These are phyloP conservation scores for Odocoileus virginianus DNA, from an alignment of 2,113 vertebrate genomes.

Conservation along the genomic window DNA sequence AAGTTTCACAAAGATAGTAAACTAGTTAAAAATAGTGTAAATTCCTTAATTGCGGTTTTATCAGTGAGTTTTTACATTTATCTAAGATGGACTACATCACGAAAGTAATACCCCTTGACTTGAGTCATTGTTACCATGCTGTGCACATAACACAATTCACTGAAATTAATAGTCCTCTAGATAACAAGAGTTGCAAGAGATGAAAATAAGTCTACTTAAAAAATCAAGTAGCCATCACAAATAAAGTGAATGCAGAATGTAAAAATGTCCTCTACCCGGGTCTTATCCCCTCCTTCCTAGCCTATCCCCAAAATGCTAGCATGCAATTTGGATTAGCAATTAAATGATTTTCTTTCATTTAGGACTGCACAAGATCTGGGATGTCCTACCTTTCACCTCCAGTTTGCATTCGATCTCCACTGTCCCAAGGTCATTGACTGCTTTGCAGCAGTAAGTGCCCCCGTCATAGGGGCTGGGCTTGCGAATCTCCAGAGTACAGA, in stretches of 20 bases:
- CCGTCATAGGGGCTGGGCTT: slow-evolving; percentile 97
- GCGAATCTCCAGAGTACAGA: slow-evolving; percentile 96
- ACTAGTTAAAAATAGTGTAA: background rate
- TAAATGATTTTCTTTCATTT: background rate
- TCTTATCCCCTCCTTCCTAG: accelerated
- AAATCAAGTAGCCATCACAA: background rate
- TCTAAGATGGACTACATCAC: background rate
- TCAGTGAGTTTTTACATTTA: background rate
- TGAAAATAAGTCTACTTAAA: background rate
- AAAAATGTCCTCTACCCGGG: background rate
- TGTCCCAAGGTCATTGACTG: slow-evolving; percentile 91
- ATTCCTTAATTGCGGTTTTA: background rate
- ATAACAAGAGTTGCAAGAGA: background rate
- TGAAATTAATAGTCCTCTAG: background rate
- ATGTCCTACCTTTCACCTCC: slow-evolving; percentile 94
- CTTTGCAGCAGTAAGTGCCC: slow-evolving; percentile 92
- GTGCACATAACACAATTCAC: background rate
- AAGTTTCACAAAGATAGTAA: slow-evolving; percentile 1
- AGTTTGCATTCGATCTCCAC: slow-evolving; percentile 96
- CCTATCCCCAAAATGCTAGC: background rate
- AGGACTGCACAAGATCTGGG: background rate
- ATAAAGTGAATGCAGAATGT: background rate
- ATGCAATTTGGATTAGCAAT: background rate
- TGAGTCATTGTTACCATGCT: background rate
- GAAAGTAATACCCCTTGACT: background rate